Evolutionary conservation across 2,888 invertebrate species (phyloP).

Genomic region (Hydrotaea cyrtoneurina): DNA sequence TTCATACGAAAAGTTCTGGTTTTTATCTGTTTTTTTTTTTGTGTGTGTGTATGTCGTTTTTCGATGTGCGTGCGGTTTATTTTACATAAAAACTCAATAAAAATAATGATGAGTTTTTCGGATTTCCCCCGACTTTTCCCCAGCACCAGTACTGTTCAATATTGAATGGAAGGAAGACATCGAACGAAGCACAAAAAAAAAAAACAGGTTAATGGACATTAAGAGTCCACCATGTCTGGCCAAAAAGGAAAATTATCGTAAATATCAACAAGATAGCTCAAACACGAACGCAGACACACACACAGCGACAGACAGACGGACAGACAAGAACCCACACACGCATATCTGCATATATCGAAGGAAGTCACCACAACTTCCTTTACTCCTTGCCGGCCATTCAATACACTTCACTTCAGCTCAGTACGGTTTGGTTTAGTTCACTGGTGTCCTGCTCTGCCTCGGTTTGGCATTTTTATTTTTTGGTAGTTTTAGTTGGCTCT

Average conservation of each 20-base stretch:
- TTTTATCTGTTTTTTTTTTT: background rate
- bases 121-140: slow-evolving; percentile 14
- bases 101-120: slow-evolving; percentile 63
- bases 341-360: background rate
- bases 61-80: slow-evolving; percentile 63
- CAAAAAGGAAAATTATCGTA: slow-evolving; percentile 66
- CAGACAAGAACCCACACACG: background rate
- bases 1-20: background rate
- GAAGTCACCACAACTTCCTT: slow-evolving; percentile 21
- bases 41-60: background rate
- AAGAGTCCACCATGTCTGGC: slow-evolving; percentile 68
- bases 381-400: background rate
- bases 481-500: slow-evolving; percentile 32
- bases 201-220: slow-evolving; percentile 67
- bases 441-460: slow-evolving; percentile 31
- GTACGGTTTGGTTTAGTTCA: slow-evolving; percentile 11
- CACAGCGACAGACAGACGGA: background rate
- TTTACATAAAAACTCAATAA: slow-evolving; percentile 68
- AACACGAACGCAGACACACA: slow-evolving; percentile 18
- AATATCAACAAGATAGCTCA: slow-evolving; percentile 63
- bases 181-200: background rate
- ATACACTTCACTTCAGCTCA: slow-evolving; percentile 2
- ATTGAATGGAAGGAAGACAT: slow-evolving; percentile 27
- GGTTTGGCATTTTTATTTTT: background rate
- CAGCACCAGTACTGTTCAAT: background rate